Base-by-base conservation (phyloP, 2,113 vertebrate genomes). In the Pardalotus punctatus region DNA sequence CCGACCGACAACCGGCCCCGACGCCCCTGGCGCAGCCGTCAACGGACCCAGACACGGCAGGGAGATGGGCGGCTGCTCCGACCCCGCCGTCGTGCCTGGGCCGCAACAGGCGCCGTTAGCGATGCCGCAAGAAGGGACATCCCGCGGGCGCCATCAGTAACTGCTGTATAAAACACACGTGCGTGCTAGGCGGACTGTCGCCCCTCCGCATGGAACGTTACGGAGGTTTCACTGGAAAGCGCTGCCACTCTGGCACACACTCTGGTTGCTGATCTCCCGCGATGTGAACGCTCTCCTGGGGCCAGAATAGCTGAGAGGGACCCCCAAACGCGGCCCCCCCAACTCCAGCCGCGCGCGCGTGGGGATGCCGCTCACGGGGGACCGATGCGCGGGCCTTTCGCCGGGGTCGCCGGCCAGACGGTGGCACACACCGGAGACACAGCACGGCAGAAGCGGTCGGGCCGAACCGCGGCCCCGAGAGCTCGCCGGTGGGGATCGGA, bases 301-400 rank as follows among this genome's bases (percentile, higher is more conserved):
- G 42, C 4, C 48, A 16, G 42, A 24, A 35, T 31, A 81, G 6
- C 29, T 13, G n/a, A 18, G 31, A 72, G 3, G 13, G 24, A 24
- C 11, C 3, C 14, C 3, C 40, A n/a, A 19, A 15, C 3, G 33
- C 24, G 14, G 14, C 4, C 5, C 6, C 6, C 15, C 4, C n/a
- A 77, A 20, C 45, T n/a, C 36, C 40, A 40, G 53, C 43, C 16
- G 53, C 42, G 7, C 25, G 38, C 28, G 24, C 23, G 3, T 4
- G 9, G 29, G 22, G 14, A 22, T 48, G 57, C 43, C 28, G 19
- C 38, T 78, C 21, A 12, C 1, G 24, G n/a, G 7, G 1, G 1
- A 12, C 10, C 5, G 13, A 71, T 28, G 12, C 2, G 24, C 21
- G 17, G 9, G 29, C 15, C 20, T 38, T n/a, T 64, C 43, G 13